Evolutionary conservation across 2,113 vertebrate genomes (phyloP).

Genomic region (Laticauda laticaudata): DNA sequence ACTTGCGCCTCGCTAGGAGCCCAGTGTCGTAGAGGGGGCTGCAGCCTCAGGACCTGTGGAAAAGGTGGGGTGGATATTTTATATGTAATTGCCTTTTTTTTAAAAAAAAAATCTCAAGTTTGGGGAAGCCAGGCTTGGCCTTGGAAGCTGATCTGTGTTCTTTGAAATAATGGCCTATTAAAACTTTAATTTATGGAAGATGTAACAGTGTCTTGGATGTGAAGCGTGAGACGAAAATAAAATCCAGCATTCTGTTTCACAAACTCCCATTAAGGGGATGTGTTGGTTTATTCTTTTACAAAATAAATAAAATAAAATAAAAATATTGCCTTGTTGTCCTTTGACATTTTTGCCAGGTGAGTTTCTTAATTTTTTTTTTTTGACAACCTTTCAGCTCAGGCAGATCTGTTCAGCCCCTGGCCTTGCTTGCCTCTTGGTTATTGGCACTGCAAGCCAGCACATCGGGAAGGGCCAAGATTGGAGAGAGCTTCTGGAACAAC

Average conservation of each 20-base stretch:
- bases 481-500: neutral
- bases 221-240: neutral
- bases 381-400: neutral
- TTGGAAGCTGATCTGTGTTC: neutral
- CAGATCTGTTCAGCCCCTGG: neutral
- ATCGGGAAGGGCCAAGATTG: neutral
- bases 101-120: no score
- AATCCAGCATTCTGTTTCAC: neutral
- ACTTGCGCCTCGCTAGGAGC: neutral
- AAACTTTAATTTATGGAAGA: neutral
- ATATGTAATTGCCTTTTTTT: fast-evolving
- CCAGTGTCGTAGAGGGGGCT: neutral
- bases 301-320: neutral
- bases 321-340: neutral
- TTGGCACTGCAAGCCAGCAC: neutral
- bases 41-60: neutral
- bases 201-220: neutral
- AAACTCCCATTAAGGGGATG: neutral
- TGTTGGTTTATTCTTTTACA: neutral
- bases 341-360: neutral
- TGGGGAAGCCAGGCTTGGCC: neutral
- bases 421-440: neutral
- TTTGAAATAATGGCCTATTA: neutral
- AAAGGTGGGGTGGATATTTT: neutral
- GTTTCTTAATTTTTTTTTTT: neutral